Evolutionary conservation across 1,140 invertebrate genomes (phyloP).

Genomic region (Camponotus pennsylvanicus): DNA sequence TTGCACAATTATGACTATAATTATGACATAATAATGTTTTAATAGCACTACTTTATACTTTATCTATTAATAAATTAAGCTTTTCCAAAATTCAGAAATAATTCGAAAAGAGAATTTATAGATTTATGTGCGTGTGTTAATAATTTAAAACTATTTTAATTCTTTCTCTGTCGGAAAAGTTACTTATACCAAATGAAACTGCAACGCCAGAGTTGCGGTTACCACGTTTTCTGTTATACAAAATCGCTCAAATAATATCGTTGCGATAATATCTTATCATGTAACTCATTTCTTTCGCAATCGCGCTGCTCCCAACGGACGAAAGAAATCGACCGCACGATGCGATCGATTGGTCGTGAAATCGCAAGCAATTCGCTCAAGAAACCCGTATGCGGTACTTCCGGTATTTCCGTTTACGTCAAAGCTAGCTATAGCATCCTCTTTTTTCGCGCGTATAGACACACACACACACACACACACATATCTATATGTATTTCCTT

Average conservation of each 20-base stretch:
- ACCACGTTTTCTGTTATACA: background rate
- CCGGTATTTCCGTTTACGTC: conserved; percentile 71
- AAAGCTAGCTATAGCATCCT: conserved; percentile 47
- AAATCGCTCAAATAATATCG: conserved; percentile 34
- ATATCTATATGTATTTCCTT: background rate
- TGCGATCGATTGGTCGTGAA: conserved; percentile 58
- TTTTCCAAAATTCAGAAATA: background rate
- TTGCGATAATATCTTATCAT: conserved; percentile 42
- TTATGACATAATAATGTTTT: background rate
- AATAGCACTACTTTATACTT: background rate
- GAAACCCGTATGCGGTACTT: conserved; percentile 50
- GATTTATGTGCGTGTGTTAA: no score
- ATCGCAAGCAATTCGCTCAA: conserved; percentile 40
- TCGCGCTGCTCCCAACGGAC: conserved; percentile 13
- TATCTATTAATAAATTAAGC: background rate
- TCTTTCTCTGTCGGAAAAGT: background rate
- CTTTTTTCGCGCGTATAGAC: background rate
- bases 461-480: background rate
- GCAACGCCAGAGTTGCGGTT: background rate
- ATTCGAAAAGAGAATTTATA: background rate
- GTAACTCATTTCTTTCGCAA: conserved; percentile 54
- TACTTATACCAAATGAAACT: conserved; percentile 21
- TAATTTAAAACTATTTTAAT: background rate
- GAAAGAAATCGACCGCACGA: conserved; percentile 59
- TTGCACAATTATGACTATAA: background rate